Evolutionary conservation across 2,113 vertebrate genomes (phyloP).

Genomic region (Perccottus glenii): DNA sequence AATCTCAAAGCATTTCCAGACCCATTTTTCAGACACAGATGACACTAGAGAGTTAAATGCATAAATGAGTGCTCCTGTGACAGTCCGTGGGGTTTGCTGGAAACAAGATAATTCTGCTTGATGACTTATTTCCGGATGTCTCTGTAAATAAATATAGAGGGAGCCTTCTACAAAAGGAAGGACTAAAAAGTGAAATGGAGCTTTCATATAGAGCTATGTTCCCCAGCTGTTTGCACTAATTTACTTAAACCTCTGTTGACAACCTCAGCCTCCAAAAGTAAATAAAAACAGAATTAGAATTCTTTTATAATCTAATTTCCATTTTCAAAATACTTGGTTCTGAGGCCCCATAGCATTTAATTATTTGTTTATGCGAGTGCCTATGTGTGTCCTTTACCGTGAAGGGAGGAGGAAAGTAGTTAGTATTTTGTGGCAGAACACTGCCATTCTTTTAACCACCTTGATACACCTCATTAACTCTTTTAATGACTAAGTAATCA

Average conservation of each 20-base stretch:
- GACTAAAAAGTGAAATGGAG: slow-evolving; percentile 2
- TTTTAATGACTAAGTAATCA: slow-evolving; percentile 88
- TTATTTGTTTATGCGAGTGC: slow-evolving; percentile 56
- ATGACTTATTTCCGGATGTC: slow-evolving; percentile 65
- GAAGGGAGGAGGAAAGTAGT: slow-evolving; percentile 69
- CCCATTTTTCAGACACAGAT: slow-evolving; percentile 20
- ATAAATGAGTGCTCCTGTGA: slow-evolving; percentile 26
- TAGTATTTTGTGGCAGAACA: slow-evolving; percentile 72
- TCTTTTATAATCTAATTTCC: slow-evolving; percentile 24
- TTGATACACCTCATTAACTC: slow-evolving; percentile 80
- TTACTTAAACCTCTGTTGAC: slow-evolving; percentile 43
- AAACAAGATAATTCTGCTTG: slow-evolving; percentile 61
- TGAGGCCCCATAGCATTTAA: slow-evolving; percentile 25
- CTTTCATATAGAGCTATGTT: slow-evolving; percentile 5
- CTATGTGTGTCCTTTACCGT: slow-evolving; percentile 47
- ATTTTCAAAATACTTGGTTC: slow-evolving; percentile 31
- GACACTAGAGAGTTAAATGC: slow-evolving; percentile 42
- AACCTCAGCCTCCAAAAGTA: slow-evolving; percentile 34
- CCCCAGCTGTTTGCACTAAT: slow-evolving; percentile 31
- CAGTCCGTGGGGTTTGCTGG: slow-evolving; percentile 37
- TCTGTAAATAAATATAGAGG: slow-evolving; percentile 59
- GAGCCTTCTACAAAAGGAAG: slow-evolving; percentile 19
- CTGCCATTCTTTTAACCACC: slow-evolving; percentile 73
- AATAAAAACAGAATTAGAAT: slow-evolving; percentile 29
- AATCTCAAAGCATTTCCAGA: slow-evolving; percentile 59